These are phyloP conservation scores for Xylota sylvarum DNA, from an alignment of 2,888 invertebrate species.

Conservation along the genomic window DNA sequence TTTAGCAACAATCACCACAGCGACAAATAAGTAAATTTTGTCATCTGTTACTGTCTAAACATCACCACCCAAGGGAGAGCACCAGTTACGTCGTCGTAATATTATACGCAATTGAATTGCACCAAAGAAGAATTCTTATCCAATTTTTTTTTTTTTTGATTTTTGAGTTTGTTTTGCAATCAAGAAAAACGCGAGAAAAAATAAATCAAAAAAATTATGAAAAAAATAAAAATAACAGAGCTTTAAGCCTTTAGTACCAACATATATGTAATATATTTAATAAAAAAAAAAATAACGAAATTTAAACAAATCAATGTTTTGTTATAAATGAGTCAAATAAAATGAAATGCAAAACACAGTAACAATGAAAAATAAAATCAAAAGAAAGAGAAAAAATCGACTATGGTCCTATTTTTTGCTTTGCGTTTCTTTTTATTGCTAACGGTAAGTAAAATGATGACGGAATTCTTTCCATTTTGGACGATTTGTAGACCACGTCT, in stretches of 20 bases:
- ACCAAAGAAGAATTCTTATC: slow-evolving; percentile 62
- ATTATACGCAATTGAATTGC: slow-evolving; percentile 64
- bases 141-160: slow-evolving; percentile 38
- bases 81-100: slow-evolving; percentile 16
- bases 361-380: slow-evolving; percentile 78
- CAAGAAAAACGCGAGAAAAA: slow-evolving; percentile 29
- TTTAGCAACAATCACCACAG: slow-evolving; percentile 12
- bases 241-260: slow-evolving; percentile 76
- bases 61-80: not conserved
- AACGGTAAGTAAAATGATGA: not conserved
- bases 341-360: slow-evolving; percentile 70
- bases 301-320: slow-evolving; percentile 61
- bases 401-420: not conserved
- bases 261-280: slow-evolving; percentile 62
- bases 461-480: no score
- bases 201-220: slow-evolving; percentile 34
- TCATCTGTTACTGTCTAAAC: not conserved
- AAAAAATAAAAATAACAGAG: slow-evolving; percentile 58
- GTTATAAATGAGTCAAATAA: slow-evolving; percentile 63
- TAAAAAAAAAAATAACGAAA: slow-evolving; percentile 56
- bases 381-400: slow-evolving; percentile 74
- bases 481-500: no score
- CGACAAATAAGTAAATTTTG: not conserved
- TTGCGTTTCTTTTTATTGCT: not conserved
- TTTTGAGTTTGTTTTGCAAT: slow-evolving; percentile 53